Evolutionary conservation across 2,888 invertebrate genomes (phyloP), one percentile per base, ranked within the genome.

Genomic region (Andrena haemorrhoa): DNA sequence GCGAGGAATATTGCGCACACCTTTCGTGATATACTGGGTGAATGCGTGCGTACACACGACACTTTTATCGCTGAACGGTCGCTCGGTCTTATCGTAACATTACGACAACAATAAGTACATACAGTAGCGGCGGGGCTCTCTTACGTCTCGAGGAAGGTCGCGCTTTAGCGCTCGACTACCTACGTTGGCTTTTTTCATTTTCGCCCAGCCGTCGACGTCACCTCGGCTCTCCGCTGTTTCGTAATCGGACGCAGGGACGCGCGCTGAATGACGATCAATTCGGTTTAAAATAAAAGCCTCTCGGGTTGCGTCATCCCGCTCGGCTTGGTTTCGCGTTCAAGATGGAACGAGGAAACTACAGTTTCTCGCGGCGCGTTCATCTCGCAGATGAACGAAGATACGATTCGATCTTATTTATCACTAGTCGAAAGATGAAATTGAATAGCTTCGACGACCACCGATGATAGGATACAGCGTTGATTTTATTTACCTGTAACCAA

Each of bases 51-150:
- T 58, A 65, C 81, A 49, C 75, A 81, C 64, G 76, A 84, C 75
- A 84, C 74, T 71, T 85, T 58, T 60, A 86, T 87, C 87, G 83
- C 75, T 68, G 72, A 71, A 76, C 65, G 60, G 26, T 66, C 82
- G 76, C 78, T 63, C 51, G n/a, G 51, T 69, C 84, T 91, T 91
- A 90, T 91, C 90, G 72, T 81, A 63, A 23, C 12, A 60, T 33
- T 71, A 82, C 79, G 86, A 90, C 73, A 65, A 70, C 20, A 65
- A 60, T 76, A 29, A 76, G 68, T 71, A 82, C 63, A 77, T 61
- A 73, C 49, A 75, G 75, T 31, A 10, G 23, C 23, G 23, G 56
- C 56, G 64, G 2, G 35, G n/a, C 20, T 47, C 72, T 47, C 8
- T 51, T 64, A 58, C 35, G 71, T 35, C 61, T 8, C 20, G 31